Evolutionary conservation across 2,888 invertebrate genomes (phyloP).

Genomic region (Monoplex corrugatus): DNA sequence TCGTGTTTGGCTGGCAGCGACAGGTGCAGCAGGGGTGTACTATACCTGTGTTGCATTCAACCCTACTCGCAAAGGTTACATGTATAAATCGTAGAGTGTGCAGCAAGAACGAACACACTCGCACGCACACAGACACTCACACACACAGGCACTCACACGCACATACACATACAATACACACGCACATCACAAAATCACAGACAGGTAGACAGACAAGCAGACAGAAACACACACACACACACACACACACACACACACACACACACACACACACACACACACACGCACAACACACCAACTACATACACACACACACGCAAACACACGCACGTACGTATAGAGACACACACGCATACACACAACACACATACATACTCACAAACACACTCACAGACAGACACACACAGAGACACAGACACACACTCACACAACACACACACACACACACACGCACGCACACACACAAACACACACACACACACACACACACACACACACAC

Average conservation of each 20-base stretch:
- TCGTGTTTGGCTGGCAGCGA: too few species aligned
- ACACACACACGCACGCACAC: not conserved
- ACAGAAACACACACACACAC: conserved; percentile 14
- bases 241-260: conserved; percentile 25
- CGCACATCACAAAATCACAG: not conserved
- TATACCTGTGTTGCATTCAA: too few species aligned
- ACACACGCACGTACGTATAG: not conserved
- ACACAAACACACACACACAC: not conserved
- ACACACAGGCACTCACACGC: too few species aligned
- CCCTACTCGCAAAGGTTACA: too few species aligned
- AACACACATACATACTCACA: not conserved
- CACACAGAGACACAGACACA: not conserved
- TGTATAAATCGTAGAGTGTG: too few species aligned
- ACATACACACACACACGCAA: conserved; percentile 24
- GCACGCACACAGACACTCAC: too few species aligned
- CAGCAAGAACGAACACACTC: too few species aligned
- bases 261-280: conserved; percentile 28
- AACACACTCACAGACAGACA: not conserved
- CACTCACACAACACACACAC: not conserved
- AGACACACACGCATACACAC: not conserved
- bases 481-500: conserved; percentile 29
- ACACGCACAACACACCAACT: not conserved
- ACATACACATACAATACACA: too few species aligned
- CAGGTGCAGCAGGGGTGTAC: too few species aligned
- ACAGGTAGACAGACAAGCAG: not conserved